Conservation (phyloP, 2,888 invertebrate genomes). For the Formica aserva region DNA sequence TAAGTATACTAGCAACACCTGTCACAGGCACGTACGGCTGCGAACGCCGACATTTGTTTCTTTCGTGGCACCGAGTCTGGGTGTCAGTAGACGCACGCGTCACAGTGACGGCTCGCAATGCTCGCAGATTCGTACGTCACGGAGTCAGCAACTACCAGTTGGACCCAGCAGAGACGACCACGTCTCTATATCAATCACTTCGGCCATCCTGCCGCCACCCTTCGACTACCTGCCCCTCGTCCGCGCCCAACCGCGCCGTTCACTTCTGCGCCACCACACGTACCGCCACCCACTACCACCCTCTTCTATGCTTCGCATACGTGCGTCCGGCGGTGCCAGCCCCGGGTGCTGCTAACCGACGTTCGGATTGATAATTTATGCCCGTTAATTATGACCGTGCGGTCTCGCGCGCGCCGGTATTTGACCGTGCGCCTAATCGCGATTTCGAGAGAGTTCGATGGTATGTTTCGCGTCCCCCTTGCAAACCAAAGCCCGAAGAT, state of each 20-base stretch:
- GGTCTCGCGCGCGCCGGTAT: constrained; percentile 79
- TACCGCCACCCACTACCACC: constrained; percentile 69
- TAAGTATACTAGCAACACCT: constrained; percentile 33
- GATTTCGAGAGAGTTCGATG: constrained; percentile 61
- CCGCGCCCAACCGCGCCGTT: constrained; percentile 42
- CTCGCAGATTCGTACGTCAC: constrained; percentile 84
- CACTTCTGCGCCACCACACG: constrained; percentile 70
- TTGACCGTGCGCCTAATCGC: constrained; percentile 75
- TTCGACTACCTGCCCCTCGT: constrained; percentile 76
- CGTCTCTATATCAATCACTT: constrained; percentile 86
- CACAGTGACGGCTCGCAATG: constrained; percentile 79
- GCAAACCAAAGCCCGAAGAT: constrained; percentile 29
- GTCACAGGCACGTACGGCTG: constrained; percentile 15
- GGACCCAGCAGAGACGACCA: constrained; percentile 81
- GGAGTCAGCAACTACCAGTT: constrained; percentile 84
- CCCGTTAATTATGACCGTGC: constrained; percentile 84
- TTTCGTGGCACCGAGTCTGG: constrained; percentile 62
- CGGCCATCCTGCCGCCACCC: constrained; percentile 76
- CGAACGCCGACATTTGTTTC: constrained; percentile 64
- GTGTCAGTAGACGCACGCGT: constrained; percentile 61
- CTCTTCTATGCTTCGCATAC: constrained; percentile 66
- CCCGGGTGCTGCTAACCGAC: constrained; percentile 81
- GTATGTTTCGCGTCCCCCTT: constrained; percentile 15
- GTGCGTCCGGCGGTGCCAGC: constrained; percentile 73
- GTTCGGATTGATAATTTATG: constrained; percentile 85